phyloP scores from a whole-genome alignment of 2,113 vertebrate genomes.

The Hippotragus niger region DNA sequence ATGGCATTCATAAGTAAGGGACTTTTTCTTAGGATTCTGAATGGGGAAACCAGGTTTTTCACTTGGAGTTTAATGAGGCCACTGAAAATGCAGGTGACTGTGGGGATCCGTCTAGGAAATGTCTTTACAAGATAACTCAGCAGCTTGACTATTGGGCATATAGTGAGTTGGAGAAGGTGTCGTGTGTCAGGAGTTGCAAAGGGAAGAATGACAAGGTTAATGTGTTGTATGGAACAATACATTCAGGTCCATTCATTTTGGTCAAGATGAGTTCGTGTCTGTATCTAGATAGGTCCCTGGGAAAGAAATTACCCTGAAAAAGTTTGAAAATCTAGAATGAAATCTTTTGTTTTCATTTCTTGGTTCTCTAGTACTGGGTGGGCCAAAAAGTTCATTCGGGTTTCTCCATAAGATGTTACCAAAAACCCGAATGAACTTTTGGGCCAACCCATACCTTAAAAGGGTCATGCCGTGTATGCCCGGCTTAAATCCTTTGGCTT shows the following conservation, averaged over 20 bases:
- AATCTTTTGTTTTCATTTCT: neutral
- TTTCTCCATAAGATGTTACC: neutral
- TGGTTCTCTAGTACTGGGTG: neutral
- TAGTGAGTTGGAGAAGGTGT: neutral
- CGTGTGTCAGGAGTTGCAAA: neutral
- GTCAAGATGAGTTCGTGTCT: neutral
- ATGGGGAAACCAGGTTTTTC: neutral
- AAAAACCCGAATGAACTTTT: neutral
- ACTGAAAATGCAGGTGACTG: neutral
- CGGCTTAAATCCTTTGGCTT: neutral
- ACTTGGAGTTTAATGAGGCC: neutral
- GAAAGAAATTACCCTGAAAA: neutral
- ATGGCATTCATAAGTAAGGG: neutral
- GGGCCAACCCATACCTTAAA: neutral
- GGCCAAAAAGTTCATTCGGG: neutral
- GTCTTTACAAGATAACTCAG: neutral
- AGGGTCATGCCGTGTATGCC: neutral
- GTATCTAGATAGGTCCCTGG: neutral
- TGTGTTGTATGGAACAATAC: accelerated
- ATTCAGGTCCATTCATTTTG: neutral
- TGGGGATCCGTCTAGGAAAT: neutral
- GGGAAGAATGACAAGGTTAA: neutral
- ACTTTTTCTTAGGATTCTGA: neutral
- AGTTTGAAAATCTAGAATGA: neutral
- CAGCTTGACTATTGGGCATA: accelerated